Conservation (phyloP, 2,888 invertebrate genomes). For the Dicyrtomina minuta region DNA sequence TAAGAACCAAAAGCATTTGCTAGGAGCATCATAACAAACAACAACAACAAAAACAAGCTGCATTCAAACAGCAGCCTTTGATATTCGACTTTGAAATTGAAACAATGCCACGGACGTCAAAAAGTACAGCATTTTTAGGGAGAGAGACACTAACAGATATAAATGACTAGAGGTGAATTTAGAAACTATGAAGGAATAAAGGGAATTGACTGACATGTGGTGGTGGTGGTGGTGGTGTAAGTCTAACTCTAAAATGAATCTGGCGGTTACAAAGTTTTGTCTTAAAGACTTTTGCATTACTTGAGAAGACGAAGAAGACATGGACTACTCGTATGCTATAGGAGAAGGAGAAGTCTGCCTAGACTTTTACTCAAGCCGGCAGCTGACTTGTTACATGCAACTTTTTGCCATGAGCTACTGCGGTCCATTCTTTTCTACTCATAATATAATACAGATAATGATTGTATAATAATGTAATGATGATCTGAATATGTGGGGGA, state of each 20-base stretch:
- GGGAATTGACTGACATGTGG: constrained; percentile 20
- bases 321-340: too few relatives aligned
- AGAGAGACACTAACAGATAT: too few relatives aligned
- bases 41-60: background rate
- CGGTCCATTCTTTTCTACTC: constrained; percentile 16
- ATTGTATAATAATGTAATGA: constrained; percentile 15
- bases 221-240: too few relatives aligned
- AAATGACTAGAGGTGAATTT: constrained; percentile 15
- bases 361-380: too few relatives aligned
- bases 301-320: constrained; percentile 22
- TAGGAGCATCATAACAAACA: background rate
- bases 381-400: constrained; percentile 27
- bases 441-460: constrained; percentile 3
- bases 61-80: too few relatives aligned
- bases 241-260: constrained; percentile 10
- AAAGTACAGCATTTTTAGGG: background rate
- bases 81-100: too few relatives aligned
- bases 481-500: constrained; percentile 12
- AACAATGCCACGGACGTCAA: background rate
- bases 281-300: constrained; percentile 8
- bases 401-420: constrained; percentile 29
- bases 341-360: too few relatives aligned
- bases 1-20: too few relatives aligned
- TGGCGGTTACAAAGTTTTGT: constrained; percentile 13
- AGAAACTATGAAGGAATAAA: background rate